These are phyloP conservation scores for Numenius arquata DNA, from an alignment of 2,113 vertebrate species.

Conservation along the genomic window DNA sequence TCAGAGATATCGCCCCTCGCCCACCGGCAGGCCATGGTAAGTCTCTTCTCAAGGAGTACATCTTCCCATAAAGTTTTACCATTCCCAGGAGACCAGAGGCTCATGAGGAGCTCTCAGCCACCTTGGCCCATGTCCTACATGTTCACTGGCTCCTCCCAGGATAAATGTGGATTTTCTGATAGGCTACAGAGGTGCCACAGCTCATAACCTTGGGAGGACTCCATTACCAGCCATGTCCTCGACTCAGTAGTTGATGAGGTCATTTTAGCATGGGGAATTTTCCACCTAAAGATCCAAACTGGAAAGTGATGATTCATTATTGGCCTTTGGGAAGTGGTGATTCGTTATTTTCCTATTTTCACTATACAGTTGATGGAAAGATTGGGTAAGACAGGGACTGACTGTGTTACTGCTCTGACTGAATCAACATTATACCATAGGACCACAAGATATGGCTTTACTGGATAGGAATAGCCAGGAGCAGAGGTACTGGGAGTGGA, in stretches of 20 bases:
- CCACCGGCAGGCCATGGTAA: neutral
- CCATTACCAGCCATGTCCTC: neutral
- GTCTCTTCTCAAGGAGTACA: neutral
- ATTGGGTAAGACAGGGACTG: neutral
- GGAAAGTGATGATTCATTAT: neutral
- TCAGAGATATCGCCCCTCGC: constrained; percentile 20
- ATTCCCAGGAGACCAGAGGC: neutral
- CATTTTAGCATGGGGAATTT: neutral
- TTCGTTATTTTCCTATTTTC: neutral
- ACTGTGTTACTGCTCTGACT: neutral
- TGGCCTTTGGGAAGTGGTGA: neutral
- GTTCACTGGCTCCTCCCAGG: neutral
- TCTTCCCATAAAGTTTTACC: neutral
- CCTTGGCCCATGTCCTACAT: too few species aligned
- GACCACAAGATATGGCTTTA: neutral
- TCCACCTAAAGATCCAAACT: neutral
- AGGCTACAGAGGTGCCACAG: neutral
- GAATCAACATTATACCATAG: neutral
- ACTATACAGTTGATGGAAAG: neutral
- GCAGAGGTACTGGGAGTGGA: neutral
- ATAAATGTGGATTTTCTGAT: neutral
- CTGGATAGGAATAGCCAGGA: neutral
- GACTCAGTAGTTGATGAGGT: neutral
- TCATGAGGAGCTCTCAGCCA: neutral
- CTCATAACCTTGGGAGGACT: too few species aligned